These are phyloP conservation scores for Julus scandinavius DNA, from an alignment of 2,888 invertebrate genomes.

Conservation along the genomic window DNA sequence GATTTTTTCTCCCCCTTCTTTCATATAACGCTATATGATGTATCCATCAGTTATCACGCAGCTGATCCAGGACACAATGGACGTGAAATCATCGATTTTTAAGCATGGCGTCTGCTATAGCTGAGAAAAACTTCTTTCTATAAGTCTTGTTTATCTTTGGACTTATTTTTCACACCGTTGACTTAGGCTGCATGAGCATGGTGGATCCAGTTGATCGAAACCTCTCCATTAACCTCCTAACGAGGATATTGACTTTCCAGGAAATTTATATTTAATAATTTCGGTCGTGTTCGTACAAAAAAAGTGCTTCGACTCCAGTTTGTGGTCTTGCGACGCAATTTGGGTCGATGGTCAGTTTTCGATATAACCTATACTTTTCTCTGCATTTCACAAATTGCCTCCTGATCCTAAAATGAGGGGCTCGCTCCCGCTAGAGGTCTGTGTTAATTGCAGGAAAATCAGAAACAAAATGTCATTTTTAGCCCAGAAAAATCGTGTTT, in stretches of 20 bases:
- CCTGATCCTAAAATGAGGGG: too few relatives aligned
- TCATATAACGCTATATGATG: slow-evolving; percentile 2
- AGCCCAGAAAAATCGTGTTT: too few relatives aligned
- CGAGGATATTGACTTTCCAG: neutral
- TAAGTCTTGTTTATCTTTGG: neutral
- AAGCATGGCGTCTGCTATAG: neutral
- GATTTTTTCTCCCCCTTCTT: slow-evolving; percentile 3
- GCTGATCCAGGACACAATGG: slow-evolving; percentile 13
- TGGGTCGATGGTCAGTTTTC: neutral
- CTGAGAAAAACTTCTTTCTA: neutral
- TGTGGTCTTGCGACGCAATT: neutral
- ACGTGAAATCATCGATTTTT: slow-evolving; percentile 21
- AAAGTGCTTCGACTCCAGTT: neutral
- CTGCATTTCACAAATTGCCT: neutral
- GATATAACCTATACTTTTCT: neutral
- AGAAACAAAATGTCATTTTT: too few relatives aligned
- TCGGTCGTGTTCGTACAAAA: neutral
- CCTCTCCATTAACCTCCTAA: neutral
- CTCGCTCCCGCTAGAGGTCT: too few relatives aligned
- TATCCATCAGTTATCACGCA: slow-evolving; percentile 29
- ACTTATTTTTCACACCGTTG: slow-evolving; percentile 13
- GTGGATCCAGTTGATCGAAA: neutral
- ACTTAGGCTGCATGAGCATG: neutral
- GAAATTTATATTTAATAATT: neutral
- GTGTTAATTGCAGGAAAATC: too few relatives aligned